Percentiles rank a stretch among this genome's conserved stretches.
These are phyloP conservation scores for Pelvicachromis taeniatus DNA, from an alignment of 2,113 vertebrate species.

Conservation along the genomic window DNA sequence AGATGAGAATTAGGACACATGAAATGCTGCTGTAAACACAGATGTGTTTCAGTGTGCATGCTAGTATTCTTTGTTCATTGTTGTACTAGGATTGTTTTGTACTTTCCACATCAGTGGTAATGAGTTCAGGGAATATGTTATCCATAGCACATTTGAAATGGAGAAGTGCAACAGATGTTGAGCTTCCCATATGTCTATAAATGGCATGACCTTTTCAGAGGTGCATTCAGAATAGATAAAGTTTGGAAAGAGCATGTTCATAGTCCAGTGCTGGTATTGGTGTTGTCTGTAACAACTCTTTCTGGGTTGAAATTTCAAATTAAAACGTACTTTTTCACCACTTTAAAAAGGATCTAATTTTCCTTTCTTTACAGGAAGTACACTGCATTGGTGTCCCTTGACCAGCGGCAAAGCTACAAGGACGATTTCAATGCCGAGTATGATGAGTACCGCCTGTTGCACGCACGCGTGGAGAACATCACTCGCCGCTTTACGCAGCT, in stretches of 20 bases:
- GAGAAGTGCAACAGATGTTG: not conserved
- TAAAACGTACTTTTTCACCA: not conserved
- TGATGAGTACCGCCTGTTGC: slow-evolving; percentile 82
- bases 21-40: not conserved
- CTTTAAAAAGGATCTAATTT: not conserved
- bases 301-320: not conserved
- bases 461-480: slow-evolving; percentile 79
- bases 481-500: slow-evolving; percentile 79
- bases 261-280: not conserved
- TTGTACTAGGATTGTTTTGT: not conserved
- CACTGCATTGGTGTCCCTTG: slow-evolving; percentile 72
- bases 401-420: slow-evolving; percentile 86
- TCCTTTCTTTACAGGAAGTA: slow-evolving; percentile 78
- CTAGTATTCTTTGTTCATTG: not conserved
- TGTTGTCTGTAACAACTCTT: not conserved
- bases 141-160: not conserved
- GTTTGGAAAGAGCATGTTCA: not conserved
- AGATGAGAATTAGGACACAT: not conserved
- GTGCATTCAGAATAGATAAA: not conserved
- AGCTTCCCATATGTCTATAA: not conserved
- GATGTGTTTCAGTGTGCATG: not conserved
- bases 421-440: slow-evolving; percentile 89
- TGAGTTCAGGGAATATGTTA: not conserved
- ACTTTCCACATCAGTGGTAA: not conserved
- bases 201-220: not conserved